Conservation (phyloP, 2,797 vertebrate species). For the Sebastes glaucus region DNA sequence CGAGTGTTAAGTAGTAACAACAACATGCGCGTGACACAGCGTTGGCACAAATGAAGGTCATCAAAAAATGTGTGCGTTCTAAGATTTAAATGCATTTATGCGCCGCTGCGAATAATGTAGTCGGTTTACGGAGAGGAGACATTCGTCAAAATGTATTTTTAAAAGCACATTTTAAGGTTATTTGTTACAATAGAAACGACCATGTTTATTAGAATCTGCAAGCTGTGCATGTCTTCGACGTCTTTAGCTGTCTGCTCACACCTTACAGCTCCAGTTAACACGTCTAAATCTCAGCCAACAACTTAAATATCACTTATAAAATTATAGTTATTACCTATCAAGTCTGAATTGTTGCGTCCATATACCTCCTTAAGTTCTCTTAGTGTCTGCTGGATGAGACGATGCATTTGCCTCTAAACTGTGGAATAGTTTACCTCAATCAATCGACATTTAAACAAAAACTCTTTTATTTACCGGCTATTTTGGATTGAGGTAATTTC, state of each 20-base stretch:
- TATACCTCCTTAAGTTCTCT: neutral
- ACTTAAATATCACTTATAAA: neutral
- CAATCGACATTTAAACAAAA: neutral
- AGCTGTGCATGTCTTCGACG: neutral
- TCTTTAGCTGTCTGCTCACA: neutral
- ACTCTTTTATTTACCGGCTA: neutral
- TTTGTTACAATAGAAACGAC: neutral
- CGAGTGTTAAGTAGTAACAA: conserved; percentile 72
- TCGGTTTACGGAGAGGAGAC: neutral
- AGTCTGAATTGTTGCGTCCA: neutral
- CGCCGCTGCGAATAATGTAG: neutral
- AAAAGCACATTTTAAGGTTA: neutral
- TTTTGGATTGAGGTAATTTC: neutral
- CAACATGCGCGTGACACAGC: conserved; percentile 35
- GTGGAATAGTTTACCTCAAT: neutral
- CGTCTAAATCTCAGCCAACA: neutral
- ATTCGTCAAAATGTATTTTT: neutral
- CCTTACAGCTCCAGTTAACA: neutral
- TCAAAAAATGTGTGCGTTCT: conserved; percentile 36
- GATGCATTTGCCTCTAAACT: neutral
- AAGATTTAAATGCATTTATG: conserved; percentile 37
- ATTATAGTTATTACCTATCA: neutral
- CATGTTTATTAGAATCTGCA: neutral
- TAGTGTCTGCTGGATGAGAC: neutral
- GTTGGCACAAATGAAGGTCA: conserved; percentile 70